Percentiles rank a stretch among this genome's conserved stretches.
phyloP scores from a whole-genome alignment of 2,797 vertebrate genomes.

The Scomberomorus guttatus region DNA sequence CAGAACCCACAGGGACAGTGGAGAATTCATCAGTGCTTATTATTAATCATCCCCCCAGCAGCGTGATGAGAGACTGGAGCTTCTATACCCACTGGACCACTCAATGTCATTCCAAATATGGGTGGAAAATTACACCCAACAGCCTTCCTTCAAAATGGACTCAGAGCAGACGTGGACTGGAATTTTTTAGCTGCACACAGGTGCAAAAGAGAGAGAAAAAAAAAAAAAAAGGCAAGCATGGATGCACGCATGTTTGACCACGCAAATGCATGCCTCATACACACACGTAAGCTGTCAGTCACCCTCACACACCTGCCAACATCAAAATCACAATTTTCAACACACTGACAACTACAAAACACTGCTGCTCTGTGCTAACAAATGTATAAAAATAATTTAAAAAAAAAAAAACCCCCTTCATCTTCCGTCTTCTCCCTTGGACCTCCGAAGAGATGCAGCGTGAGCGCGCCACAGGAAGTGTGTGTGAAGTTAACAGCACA shows the following conservation, averaged over 20 bases:
- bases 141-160: slow-evolving; percentile 77
- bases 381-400: slow-evolving; percentile 20
- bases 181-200: slow-evolving; percentile 43
- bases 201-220: slow-evolving; percentile 21
- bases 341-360: slow-evolving; percentile 19
- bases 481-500: slow-evolving; percentile 87
- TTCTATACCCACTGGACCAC: slow-evolving; percentile 82
- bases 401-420: neutral
- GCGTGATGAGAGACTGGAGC: slow-evolving; percentile 80
- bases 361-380: slow-evolving; percentile 23
- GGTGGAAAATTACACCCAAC: slow-evolving; percentile 82
- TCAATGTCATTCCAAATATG: slow-evolving; percentile 86
- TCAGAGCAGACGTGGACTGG: slow-evolving; percentile 49
- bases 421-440: slow-evolving; percentile 39
- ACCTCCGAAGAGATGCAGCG: slow-evolving; percentile 52
- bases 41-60: slow-evolving; percentile 85
- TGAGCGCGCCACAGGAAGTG: slow-evolving; percentile 81
- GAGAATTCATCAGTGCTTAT: slow-evolving; percentile 87
- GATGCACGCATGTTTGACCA: slow-evolving; percentile 13
- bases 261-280: slow-evolving; percentile 20
- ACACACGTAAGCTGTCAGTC: slow-evolving; percentile 28
- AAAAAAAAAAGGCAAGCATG: slow-evolving; percentile 6
- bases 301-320: slow-evolving; percentile 23
- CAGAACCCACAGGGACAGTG: slow-evolving; percentile 80
- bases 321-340: neutral